A percentile compares a stretch with the other conserved stretches of the same genome.
Evolutionary conservation across 1,140 invertebrate genomes (phyloP).

Genomic region (Drosophila pandora): DNA sequence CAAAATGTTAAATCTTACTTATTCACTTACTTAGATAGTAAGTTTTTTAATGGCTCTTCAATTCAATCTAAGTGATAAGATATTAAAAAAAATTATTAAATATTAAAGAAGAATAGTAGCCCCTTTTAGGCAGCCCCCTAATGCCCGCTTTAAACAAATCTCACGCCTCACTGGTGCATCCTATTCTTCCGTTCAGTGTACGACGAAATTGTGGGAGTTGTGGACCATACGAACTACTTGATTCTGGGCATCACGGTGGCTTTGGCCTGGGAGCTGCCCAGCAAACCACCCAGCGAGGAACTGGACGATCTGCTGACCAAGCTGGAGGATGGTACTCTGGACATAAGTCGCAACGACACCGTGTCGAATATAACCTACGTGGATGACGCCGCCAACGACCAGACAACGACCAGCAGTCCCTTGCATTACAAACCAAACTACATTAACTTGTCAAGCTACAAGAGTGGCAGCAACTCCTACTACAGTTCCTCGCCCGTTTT

Average conservation of each 20-base stretch:
- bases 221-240: slow-evolving; percentile 84
- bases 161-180: slow-evolving; percentile 31
- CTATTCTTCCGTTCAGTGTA: slow-evolving; percentile 56
- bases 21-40: no score
- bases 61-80: no score
- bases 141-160: slow-evolving; percentile 25
- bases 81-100: no score
- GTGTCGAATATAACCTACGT: slow-evolving; percentile 70
- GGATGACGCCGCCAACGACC: slow-evolving; percentile 34
- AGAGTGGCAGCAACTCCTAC: slow-evolving; percentile 51
- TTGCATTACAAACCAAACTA: slow-evolving; percentile 56
- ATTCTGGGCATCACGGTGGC: slow-evolving; percentile 89
- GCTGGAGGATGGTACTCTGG: slow-evolving; percentile 71
- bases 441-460: slow-evolving; percentile 49
- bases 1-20: no score
- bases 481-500: slow-evolving; percentile 57
- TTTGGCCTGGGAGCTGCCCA: slow-evolving; percentile 90
- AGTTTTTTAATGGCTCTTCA: no score
- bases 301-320: slow-evolving; percentile 69
- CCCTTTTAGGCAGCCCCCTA: not conserved
- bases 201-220: slow-evolving; percentile 76
- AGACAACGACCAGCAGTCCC: slow-evolving; percentile 10
- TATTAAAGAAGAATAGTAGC: not conserved
- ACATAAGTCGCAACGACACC: slow-evolving; percentile 72
- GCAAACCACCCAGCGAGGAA: slow-evolving; percentile 83